Base-by-base conservation (phyloP, 64 coral and sea anemone species). In the Montipora capricornis region DNA sequence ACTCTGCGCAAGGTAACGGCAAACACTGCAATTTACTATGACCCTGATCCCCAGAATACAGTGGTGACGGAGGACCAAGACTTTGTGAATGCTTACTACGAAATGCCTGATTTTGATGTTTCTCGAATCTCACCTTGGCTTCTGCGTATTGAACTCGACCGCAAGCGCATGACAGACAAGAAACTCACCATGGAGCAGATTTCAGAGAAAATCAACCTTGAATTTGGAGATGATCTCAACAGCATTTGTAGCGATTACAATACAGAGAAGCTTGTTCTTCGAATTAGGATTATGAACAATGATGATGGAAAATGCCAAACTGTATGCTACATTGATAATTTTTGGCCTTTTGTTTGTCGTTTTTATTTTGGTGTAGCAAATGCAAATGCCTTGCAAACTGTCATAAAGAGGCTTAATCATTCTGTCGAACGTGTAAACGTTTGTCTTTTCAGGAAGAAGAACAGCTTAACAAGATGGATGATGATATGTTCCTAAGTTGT, bases 71-170 rank as follows among this genome's bases (percentile, higher is more conserved):
- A 99, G 89, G 98, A 99, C 76, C 98, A 99, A 68, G 98, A 99
- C 75, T 99, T 99, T 87, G 98, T 99, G 3, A 99, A 99, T 88
- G 98, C 96, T 81, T 99, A 99, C 86, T 99, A 99, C 62, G 98
- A 99, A 87, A 99, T 99, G 98, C 98, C 98, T 76, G 98, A 99
- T 69, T 99, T 99, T 90, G 98, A 99, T 50, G 98, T 99, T 29
- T 89, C 89, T 20, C 84, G 98, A 14, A 99, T 99, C 79, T 99
- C 98, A 26, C 98, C 98, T 0, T 99, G 98, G 98, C 92, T 99
- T 81, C 85, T 99, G 19, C 94, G 98, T 87, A 99, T 99, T 83
- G 98, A 99, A 46, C 76, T 99, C 5, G 98, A 99, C 66, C 92
- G 98, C 44, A 99, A 96, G 53, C 90, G 98, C 58, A 99, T 99